These are phyloP conservation scores for Rhodophaea formosa DNA, from an alignment of 2,888 invertebrate genomes.

Conservation along the genomic window DNA sequence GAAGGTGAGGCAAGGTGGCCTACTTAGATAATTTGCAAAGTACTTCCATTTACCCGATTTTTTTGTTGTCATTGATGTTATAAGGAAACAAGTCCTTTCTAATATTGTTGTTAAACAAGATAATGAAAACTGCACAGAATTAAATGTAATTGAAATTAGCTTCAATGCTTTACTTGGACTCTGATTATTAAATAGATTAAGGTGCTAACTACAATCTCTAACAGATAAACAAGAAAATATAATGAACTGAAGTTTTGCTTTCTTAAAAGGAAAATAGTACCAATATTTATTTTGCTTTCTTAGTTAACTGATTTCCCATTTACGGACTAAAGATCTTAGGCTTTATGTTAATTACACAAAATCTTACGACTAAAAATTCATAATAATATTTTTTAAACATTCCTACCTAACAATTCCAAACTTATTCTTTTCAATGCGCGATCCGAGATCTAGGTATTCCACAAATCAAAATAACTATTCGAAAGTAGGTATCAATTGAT, in stretches of 20 bases:
- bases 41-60: background rate
- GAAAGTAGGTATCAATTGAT: background rate
- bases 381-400: background rate
- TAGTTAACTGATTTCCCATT: background rate
- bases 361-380: constrained; percentile 6
- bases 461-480: background rate
- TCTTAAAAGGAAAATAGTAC: no score
- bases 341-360: constrained; percentile 1
- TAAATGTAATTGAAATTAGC: no score
- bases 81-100: no score
- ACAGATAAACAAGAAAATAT: no score
- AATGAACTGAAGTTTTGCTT: no score
- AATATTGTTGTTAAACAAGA: no score
- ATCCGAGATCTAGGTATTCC: constrained; percentile 1
- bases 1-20: no score
- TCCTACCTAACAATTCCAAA: constrained; percentile 7
- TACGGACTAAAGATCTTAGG: background rate
- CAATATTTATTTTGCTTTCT: background rate
- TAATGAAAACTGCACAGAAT: no score
- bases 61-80: no score
- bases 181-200: no score
- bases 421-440: background rate
- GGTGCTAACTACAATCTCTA: no score
- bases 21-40: background rate
- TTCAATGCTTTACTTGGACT: no score